Conservation (phyloP, 2,113 vertebrate genomes). For the Ceratotherium simum region DNA sequence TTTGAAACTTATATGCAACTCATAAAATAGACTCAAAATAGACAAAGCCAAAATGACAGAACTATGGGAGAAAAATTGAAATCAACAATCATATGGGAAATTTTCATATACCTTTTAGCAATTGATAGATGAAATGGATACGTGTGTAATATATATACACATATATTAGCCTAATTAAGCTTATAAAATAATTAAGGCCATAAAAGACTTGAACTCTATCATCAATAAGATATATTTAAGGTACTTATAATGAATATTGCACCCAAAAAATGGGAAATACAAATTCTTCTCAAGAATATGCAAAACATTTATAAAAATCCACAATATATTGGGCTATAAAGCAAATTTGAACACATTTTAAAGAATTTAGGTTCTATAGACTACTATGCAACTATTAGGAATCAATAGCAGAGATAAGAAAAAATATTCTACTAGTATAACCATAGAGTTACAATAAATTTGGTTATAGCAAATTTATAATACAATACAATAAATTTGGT, state of each 20-base stretch:
- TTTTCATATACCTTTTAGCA: not conserved
- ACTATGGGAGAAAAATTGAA: not conserved
- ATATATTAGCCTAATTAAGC: not conserved
- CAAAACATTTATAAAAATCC: not conserved
- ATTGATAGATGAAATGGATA: not conserved
- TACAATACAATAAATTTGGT: not conserved
- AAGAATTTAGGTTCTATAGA: not conserved
- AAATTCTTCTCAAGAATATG: not conserved
- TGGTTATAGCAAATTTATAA: not conserved
- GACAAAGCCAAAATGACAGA: conserved; percentile 14
- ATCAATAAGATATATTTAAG: conserved; percentile 2
- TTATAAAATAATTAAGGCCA: not conserved
- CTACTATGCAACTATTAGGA: not conserved
- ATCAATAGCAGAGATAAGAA: conserved; percentile 5
- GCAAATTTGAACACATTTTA: not conserved
- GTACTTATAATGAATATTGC: not conserved
- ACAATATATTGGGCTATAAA: not conserved
- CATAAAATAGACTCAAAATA: conserved; percentile 21
- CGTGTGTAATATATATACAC: too few species aligned
- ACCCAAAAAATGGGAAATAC: not conserved
- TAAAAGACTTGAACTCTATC: not conserved
- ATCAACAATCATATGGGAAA: not conserved
- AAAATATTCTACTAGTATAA: not conserved
- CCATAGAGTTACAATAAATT: not conserved
- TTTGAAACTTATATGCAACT: not conserved